Conservation (phyloP, 2,888 invertebrate species). For the Atherix ibis region DNA sequence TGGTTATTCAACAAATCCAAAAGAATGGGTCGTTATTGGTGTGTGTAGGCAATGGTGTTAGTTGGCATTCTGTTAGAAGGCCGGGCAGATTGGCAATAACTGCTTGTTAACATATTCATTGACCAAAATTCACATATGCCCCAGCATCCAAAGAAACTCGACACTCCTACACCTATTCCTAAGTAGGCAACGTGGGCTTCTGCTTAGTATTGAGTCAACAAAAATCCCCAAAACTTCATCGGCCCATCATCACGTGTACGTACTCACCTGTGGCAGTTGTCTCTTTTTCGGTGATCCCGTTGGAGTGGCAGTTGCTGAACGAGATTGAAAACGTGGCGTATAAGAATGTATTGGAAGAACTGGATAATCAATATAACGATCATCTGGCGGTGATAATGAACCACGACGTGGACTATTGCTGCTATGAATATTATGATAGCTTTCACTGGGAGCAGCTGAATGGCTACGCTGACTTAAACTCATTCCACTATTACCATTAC, state of each 20-base stretch:
- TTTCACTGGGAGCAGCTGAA: conserved; percentile 60
- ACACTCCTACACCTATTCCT: no score
- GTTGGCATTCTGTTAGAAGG: no score
- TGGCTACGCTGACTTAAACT: conserved; percentile 55
- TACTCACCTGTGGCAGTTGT: conserved; percentile 85
- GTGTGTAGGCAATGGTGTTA: no score
- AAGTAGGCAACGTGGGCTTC: no score
- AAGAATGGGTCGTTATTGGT: no score
- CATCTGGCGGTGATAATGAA: conserved; percentile 33
- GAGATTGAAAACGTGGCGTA: conserved; percentile 56
- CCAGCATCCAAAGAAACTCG: no score
- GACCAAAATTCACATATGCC: no score
- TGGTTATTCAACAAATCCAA: no score
- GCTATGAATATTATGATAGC: conserved; percentile 25
- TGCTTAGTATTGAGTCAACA: no score
- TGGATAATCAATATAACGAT: conserved; percentile 32
- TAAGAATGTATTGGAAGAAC: conserved; percentile 32
- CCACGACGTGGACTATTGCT: conserved; percentile 63
- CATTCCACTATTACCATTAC: conserved; percentile 31
- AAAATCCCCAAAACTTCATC: no score
- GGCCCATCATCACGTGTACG: neutral
- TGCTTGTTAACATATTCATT: no score
- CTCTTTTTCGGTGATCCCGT: conserved; percentile 92
- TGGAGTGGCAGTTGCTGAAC: conserved; percentile 82
- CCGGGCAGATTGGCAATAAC: no score